Base-by-base conservation (phyloP, 2,113 vertebrate species). In the Chaenocephalus aceratus region DNA sequence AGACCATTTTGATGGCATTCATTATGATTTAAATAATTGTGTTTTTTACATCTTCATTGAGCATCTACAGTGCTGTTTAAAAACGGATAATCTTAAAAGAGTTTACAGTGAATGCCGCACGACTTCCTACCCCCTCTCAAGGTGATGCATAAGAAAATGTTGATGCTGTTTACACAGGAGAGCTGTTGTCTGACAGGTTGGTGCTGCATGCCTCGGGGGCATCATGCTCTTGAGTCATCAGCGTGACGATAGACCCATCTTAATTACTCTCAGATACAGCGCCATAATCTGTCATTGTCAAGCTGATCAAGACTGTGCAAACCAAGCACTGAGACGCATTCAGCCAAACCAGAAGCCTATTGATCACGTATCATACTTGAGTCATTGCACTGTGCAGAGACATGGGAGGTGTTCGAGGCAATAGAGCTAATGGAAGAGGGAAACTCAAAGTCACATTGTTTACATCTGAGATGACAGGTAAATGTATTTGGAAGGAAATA, bases 241-340 rank as follows among this genome's bases (percentile, higher is more conserved):
- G 82, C 45, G 72, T 88, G 88, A 87, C 86, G 80, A 90, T 80
- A 85, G 89, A 90, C 84, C 93, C 88, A 85, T 95, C 94, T 94
- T 95, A 94, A 95, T 95, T 95, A 95, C 93, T 90, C 93, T 90
- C 83, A 74, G 79, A 91, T 85, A 85, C 82, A 85, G 80, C 66
- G 21, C 83, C 70, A 80, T 92, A 80, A 94, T 94, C 92, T 88
- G 80, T 95, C 92, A 89, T 90, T 91, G 93, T 92, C 91, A 88
- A 76, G 59, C 91, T 78, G 86, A 92, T 91, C 87, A 92, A 86
- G 84, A 91, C 87, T 85, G 88, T 92, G 92, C 88, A 91, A 91
- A 92, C 75, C 88, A 69, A 92, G 92, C 91, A 88, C 85, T 72
- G 75, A 87, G 92, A 79, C 91, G 91, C 86, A 91, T 92, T 93